Conservation (phyloP, 1,140 invertebrate genomes). For the Bombus cullumanus region DNA sequence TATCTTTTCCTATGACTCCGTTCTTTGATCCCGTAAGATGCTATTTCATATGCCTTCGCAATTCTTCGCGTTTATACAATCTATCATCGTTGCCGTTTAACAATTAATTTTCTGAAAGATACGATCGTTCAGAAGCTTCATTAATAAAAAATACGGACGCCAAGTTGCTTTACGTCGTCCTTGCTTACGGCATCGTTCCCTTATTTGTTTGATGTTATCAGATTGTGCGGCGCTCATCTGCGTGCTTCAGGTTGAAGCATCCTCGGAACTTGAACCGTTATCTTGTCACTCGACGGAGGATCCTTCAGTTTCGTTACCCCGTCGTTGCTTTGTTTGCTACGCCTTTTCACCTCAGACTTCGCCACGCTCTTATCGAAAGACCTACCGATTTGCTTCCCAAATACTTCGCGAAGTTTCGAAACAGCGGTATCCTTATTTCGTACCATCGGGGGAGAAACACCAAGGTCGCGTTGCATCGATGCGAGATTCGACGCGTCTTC, state of each 20-base stretch:
- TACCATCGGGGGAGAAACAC: neutral
- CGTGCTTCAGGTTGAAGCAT: constrained; percentile 9
- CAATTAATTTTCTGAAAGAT: no score
- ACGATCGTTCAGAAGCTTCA: no score
- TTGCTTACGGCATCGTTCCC: neutral
- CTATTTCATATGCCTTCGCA: neutral
- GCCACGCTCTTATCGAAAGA: neutral
- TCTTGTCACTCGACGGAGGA: constrained; percentile 28
- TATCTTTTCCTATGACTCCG: neutral
- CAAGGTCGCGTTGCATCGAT: no score
- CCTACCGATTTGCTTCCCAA: neutral
- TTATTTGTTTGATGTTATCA: constrained; percentile 2
- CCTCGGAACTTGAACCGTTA: constrained; percentile 22
- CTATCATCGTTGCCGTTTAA: no score
- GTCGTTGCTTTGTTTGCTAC: constrained; percentile 11
- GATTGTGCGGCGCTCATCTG: neutral
- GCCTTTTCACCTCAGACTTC: neutral
- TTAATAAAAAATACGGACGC: no score
- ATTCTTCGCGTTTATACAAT: neutral
- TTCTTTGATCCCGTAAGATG: neutral
- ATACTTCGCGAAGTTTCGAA: neutral
- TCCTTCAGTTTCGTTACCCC: constrained; percentile 18
- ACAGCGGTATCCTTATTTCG: neutral
- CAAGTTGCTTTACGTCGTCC: no score
- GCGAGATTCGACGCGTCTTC: neutral